Percentiles rank a stretch among this genome's conserved stretches.
These are phyloP conservation scores for Lithophane leautieri DNA, from an alignment of 2,888 invertebrate genomes.

Conservation along the genomic window DNA sequence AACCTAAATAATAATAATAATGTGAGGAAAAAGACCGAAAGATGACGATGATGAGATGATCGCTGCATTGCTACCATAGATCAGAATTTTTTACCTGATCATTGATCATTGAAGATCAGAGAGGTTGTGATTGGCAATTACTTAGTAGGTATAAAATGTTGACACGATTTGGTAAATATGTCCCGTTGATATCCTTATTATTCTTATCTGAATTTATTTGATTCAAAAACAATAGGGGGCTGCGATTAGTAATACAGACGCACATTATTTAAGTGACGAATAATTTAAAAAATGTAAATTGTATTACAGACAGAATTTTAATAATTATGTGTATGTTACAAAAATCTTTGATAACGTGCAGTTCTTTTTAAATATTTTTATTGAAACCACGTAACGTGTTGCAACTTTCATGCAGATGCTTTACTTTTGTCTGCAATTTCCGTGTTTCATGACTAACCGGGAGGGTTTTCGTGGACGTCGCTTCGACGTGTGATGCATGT, in stretches of 20 bases:
- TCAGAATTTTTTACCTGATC: neutral
- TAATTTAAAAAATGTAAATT: neutral
- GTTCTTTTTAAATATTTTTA: neutral
- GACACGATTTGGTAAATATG: slow-evolving; percentile 25
- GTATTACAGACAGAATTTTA: slow-evolving; percentile 8
- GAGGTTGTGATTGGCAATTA: no score
- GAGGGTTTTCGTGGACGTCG: slow-evolving; percentile 3
- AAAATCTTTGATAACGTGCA: neutral
- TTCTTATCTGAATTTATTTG: neutral
- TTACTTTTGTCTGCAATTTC: slow-evolving; percentile 2
- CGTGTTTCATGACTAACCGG: slow-evolving; percentile 26
- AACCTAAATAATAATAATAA: no score
- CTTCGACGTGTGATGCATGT: slow-evolving; percentile 34
- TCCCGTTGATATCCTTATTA: slow-evolving; percentile 7
- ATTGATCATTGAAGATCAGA: slow-evolving; percentile 12
- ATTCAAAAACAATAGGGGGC: slow-evolving; percentile 14
- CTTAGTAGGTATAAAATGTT: slow-evolving; percentile 5
- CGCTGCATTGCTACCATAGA: neutral
- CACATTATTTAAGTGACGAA: slow-evolving; percentile 24
- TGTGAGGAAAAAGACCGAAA: neutral
- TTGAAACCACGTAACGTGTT: neutral
- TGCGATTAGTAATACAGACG: slow-evolving; percentile 17
- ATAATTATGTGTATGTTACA: neutral
- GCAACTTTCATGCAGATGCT: neutral
- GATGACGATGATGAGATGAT: neutral